These are phyloP conservation scores for Cassiopea xamachana DNA, from an alignment of 30 jellyfish, hydroid and myxozoan genomes.

Conservation along the genomic window DNA sequence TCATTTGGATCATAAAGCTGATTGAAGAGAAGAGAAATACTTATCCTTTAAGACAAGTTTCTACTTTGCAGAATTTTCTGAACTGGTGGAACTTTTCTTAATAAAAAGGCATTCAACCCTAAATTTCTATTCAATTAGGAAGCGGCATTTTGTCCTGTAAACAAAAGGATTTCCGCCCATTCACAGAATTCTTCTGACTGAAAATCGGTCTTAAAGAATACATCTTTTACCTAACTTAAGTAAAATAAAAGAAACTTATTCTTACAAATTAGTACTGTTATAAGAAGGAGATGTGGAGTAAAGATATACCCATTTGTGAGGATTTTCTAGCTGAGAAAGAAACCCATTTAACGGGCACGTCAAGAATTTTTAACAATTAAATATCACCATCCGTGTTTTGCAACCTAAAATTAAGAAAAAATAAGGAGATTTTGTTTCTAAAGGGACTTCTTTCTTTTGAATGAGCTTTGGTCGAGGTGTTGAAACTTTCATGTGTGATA, in stretches of 20 bases:
- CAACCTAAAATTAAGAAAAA: not conserved
- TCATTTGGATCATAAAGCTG: slow-evolving; percentile 5
- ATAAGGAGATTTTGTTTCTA: not conserved
- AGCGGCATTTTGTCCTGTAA: slow-evolving; percentile 2
- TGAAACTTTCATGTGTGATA: not conserved
- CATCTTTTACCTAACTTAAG: not conserved
- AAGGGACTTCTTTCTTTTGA: not conserved
- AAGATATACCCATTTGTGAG: slow-evolving; percentile 6
- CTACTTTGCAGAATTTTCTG: not conserved
- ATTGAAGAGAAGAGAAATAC: slow-evolving; percentile 10
- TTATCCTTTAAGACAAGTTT: slow-evolving; percentile 6
- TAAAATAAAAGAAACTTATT: not conserved
- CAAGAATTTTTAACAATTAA: not conserved
- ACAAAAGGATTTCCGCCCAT: not conserved
- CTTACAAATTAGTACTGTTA: slow-evolving; percentile 4
- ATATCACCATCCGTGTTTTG: slow-evolving; percentile 4
- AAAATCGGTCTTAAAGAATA: not conserved
- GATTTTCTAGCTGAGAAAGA: slow-evolving; percentile 5
- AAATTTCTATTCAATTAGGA: slow-evolving; percentile 11
- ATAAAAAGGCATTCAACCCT: slow-evolving; percentile 10
- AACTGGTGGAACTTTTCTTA: not conserved
- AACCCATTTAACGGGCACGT: not conserved
- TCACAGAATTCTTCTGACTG: not conserved
- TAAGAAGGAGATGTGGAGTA: not conserved
- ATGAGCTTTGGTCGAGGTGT: not conserved